Conservation (phyloP, 2,888 invertebrate genomes). For the Lepeophtheirus nordmannii region DNA sequence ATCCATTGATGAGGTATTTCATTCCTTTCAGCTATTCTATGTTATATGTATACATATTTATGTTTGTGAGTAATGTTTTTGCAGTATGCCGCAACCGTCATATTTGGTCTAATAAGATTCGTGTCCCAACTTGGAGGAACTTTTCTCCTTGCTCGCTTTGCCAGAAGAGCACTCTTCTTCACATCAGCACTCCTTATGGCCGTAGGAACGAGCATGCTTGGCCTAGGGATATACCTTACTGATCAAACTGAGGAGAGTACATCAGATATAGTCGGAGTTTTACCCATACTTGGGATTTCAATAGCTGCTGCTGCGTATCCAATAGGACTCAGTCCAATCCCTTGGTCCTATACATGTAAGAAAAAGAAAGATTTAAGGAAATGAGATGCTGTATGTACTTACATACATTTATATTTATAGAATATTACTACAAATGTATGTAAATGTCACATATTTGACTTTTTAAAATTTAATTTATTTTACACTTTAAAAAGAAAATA, state of each 20-base stretch:
- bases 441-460: too few species aligned
- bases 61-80: neutral
- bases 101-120: constrained; percentile 11
- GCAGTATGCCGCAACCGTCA: constrained; percentile 12
- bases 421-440: too few species aligned
- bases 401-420: too few species aligned
- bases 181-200: neutral
- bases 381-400: too few species aligned
- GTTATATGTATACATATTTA: neutral
- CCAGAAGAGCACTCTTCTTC: neutral
- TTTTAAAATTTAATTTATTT: too few species aligned
- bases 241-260: neutral
- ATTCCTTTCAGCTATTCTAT: neutral
- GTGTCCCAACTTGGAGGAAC: constrained; percentile 1
- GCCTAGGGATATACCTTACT: neutral
- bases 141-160: constrained; percentile 15
- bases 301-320: constrained; percentile 14
- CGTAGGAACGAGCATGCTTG: constrained; percentile 5
- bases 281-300: constrained; percentile 6
- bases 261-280: neutral
- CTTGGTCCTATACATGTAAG: constrained; percentile 17
- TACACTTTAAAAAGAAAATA: too few species aligned
- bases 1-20: constrained; percentile 6
- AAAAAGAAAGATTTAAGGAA: too few species aligned
- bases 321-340: constrained; percentile 16